Conservation (phyloP, 2,113 vertebrate genomes). For the Microcebus jonahi region DNA sequence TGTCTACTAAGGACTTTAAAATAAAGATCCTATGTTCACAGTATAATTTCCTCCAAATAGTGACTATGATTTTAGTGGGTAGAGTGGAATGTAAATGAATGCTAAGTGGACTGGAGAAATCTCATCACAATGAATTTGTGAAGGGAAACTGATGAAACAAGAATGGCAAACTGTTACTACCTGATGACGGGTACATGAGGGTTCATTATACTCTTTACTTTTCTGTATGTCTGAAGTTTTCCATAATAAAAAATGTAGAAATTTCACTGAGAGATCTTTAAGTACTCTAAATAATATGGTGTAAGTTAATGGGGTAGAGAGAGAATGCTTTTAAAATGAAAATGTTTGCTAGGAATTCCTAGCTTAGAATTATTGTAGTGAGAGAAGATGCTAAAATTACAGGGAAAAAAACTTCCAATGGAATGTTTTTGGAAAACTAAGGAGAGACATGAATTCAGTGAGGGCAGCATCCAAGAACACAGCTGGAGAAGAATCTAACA, state of each 20-base stretch:
- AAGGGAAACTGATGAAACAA: neutral
- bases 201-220: neutral
- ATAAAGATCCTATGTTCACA: neutral
- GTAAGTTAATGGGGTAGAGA: slow-evolving; percentile 1
- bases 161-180: neutral
- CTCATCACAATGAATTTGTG: neutral
- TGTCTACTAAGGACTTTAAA: neutral
- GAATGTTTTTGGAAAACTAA: slow-evolving; percentile 20
- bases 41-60: neutral
- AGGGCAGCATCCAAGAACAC: neutral
- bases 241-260: neutral
- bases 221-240: slow-evolving; percentile 28
- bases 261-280: neutral
- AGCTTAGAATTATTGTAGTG: neutral
- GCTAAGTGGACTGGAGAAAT: neutral
- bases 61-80: neutral
- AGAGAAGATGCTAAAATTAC: neutral
- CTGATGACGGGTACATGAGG: neutral
- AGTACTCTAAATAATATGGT: neutral
- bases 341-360: slow-evolving; percentile 17
- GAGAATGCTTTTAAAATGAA: slow-evolving; percentile 36
- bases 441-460: neutral
- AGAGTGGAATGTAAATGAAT: neutral
- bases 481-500: neutral
- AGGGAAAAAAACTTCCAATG: neutral